These are phyloP conservation scores for Synodontis membranacea DNA, from an alignment of 2,113 vertebrate genomes.

Conservation along the genomic window DNA sequence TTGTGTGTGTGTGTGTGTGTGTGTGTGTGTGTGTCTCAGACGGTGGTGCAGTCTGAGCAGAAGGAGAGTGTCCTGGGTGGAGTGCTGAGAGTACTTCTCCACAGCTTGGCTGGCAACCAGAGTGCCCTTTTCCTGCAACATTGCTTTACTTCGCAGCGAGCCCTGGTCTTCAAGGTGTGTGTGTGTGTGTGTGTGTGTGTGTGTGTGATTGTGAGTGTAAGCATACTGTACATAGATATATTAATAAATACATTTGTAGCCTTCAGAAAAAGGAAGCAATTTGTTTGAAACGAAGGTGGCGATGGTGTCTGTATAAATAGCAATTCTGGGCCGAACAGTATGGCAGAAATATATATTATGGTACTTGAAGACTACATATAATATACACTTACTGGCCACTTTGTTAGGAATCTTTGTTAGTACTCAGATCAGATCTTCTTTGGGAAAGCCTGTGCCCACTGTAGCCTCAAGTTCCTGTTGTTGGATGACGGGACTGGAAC, in stretches of 20 bases:
- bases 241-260: not conserved
- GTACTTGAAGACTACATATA: not conserved
- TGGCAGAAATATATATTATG: not conserved
- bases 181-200: constrained; percentile 16
- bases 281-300: not conserved
- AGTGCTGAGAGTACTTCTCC: constrained; percentile 83
- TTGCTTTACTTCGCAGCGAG: constrained; percentile 87
- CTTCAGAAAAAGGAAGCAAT: not conserved
- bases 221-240: not conserved
- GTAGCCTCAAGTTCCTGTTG: not conserved
- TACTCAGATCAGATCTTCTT: not conserved
- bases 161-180: constrained; percentile 85
- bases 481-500: not conserved
- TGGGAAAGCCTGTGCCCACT: not conserved
- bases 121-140: constrained; percentile 88
- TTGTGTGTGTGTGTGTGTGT: constrained; percentile 39
- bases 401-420: not conserved
- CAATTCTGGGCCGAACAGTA: not conserved
- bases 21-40: constrained; percentile 67
- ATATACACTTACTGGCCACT: not conserved
- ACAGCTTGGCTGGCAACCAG: constrained; percentile 86
- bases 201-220: not conserved
- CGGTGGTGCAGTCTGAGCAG: constrained; percentile 84
- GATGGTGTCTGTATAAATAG: not conserved
- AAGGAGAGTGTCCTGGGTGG: constrained; percentile 85